Evolutionary conservation across 64 coral and sea anemone species (phyloP).

Genomic region (Cladopsammia gracilis): DNA sequence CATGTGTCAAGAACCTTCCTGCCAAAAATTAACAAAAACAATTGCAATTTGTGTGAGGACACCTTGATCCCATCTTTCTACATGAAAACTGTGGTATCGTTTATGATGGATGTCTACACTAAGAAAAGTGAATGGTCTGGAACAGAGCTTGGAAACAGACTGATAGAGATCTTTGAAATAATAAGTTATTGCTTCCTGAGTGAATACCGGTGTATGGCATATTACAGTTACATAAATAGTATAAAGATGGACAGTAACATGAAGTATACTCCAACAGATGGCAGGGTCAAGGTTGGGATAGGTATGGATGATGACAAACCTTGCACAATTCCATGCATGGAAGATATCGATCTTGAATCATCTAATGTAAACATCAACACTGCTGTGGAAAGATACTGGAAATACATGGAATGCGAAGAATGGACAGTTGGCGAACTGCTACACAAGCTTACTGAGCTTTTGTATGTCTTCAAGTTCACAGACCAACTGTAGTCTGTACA

Average conservation of each 20-base stretch:
- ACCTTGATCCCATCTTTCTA: constrained; percentile 64
- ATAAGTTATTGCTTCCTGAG: background rate
- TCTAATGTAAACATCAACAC: background rate
- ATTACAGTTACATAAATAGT: constrained; percentile 33
- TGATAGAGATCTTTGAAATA: constrained; percentile 64
- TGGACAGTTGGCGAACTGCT: constrained; percentile 54
- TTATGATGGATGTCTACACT: constrained; percentile 67
- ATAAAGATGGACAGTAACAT: background rate
- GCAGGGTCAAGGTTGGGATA: constrained; percentile 24
- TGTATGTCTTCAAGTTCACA: constrained; percentile 62
- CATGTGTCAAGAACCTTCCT: constrained; percentile 47
- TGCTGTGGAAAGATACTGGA: constrained; percentile 61
- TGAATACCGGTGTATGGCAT: constrained; percentile 12
- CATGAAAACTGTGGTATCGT: constrained; percentile 49
- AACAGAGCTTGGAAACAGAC: constrained; percentile 50
- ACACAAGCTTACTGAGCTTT: constrained; percentile 24
- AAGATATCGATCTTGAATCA: constrained; percentile 40
- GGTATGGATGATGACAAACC: constrained; percentile 50
- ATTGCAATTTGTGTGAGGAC: constrained; percentile 59
- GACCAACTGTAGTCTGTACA: background rate
- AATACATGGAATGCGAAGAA: constrained; percentile 50
- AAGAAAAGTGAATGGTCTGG: constrained; percentile 47
- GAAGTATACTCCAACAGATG: constrained; percentile 28
- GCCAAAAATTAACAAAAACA: constrained; percentile 63
- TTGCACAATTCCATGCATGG: constrained; percentile 35